phyloP scores from a whole-genome alignment of 2,797 vertebrate genomes.

The Enteromius unitaeniatus region DNA sequence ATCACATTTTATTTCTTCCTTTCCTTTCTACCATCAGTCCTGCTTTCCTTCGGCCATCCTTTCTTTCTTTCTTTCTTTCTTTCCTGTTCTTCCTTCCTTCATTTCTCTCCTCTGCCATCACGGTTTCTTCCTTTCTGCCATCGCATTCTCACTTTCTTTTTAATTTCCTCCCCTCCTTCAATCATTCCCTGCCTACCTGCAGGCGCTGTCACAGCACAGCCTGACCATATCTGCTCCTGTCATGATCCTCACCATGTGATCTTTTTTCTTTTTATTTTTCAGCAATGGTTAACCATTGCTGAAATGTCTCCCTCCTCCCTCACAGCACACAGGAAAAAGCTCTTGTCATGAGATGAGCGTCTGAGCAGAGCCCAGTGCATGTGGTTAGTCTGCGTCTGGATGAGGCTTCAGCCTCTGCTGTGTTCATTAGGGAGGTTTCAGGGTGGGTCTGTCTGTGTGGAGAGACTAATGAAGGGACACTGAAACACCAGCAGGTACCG shows the following conservation, averaged over 20 bases:
- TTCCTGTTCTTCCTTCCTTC: not conserved
- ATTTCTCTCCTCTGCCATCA: not conserved
- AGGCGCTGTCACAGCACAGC: not conserved
- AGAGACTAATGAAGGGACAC: conserved; percentile 61
- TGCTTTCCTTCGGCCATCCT: not conserved
- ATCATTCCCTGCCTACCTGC: not conserved
- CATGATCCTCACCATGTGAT: not conserved
- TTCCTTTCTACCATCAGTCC: no score
- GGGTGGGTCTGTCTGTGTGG: conserved; percentile 53
- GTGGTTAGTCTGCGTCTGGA: conserved; percentile 56
- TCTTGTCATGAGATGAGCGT: conserved; percentile 38
- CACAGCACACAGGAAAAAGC: not conserved
- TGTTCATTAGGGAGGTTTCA: conserved; percentile 57
- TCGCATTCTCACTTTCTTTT: not conserved
- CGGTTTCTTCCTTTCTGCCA: not conserved
- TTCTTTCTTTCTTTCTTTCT: not conserved
- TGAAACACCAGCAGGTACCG: conserved; percentile 61
- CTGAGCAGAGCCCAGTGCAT: conserved; percentile 52
- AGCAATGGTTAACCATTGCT: conserved; percentile 34
- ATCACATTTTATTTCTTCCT: not conserved
- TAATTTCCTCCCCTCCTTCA: conserved; percentile 5
- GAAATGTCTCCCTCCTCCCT: not conserved
- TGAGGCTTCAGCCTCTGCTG: conserved; percentile 41
- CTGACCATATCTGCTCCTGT: not conserved
- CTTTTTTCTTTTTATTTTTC: not conserved